Conservation (phyloP, 2,888 invertebrate genomes). For the Dyspetes luteomarginatus region DNA sequence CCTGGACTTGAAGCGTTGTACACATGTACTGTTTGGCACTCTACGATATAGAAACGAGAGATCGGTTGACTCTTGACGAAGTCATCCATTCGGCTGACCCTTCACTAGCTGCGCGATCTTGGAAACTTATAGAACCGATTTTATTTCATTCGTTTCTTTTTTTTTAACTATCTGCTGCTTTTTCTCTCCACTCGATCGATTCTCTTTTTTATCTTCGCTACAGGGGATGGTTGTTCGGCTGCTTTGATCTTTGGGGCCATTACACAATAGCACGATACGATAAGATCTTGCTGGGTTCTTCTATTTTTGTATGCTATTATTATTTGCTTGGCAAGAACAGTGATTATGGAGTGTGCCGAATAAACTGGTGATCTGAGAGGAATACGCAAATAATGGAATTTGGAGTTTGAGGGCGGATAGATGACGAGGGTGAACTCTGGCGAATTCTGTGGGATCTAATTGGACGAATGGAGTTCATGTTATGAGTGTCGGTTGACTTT, state of each 20-base stretch:
- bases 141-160: conserved; percentile 8
- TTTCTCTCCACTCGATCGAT: neutral
- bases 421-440: neutral
- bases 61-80: conserved; percentile 39
- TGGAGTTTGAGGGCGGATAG: neutral
- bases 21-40: neutral
- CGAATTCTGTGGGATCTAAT: neutral
- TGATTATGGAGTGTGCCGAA: neutral
- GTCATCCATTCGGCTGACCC: conserved; percentile 47
- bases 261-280: neutral
- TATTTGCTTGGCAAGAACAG: neutral
- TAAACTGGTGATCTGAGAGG: neutral
- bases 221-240: conserved; percentile 13
- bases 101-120: conserved; percentile 35
- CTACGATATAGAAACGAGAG: conserved; percentile 3
- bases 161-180: neutral
- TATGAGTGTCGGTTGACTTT: too few species aligned
- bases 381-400: neutral
- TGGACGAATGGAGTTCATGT: too few species aligned
- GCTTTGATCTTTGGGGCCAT: conserved; percentile 41
- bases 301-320: neutral
- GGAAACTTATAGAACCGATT: conserved; percentile 32
- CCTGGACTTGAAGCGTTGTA: neutral
- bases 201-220: neutral
- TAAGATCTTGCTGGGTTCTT: neutral